phyloP scores from a whole-genome alignment of 2,113 vertebrate species.

The Mirounga angustirostris region DNA sequence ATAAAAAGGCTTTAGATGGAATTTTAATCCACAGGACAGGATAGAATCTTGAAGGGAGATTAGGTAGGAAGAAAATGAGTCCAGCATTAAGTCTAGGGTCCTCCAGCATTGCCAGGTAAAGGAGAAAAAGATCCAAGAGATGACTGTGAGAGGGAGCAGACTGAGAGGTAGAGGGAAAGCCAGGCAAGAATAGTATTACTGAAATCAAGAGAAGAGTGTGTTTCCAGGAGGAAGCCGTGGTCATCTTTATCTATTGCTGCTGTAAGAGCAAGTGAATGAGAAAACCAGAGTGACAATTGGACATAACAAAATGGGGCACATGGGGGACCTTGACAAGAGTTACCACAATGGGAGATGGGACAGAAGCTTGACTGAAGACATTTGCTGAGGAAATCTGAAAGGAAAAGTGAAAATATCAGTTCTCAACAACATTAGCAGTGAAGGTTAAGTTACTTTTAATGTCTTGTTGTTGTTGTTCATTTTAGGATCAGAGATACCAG shows the following conservation, averaged over 20 bases:
- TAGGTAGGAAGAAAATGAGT: not conserved
- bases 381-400: not conserved
- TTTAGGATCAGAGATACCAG: not conserved
- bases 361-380: not conserved
- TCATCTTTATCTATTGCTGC: not conserved
- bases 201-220: not conserved
- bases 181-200: fast-evolving
- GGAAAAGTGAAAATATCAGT: not conserved
- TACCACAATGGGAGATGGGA: not conserved
- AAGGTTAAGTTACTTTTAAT: not conserved
- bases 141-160: not conserved
- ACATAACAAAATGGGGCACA: not conserved
- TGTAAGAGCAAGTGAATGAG: not conserved
- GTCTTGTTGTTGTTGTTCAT: not conserved
- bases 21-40: not conserved
- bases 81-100: not conserved
- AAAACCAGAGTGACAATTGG: not conserved
- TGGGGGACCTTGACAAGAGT: not conserved
- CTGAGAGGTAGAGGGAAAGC: not conserved
- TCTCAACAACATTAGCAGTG: not conserved
- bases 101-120: not conserved
- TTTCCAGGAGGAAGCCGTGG: not conserved
- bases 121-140: not conserved
- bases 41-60: not conserved
- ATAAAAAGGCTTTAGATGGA: not conserved